Evolutionary conservation across 2,888 invertebrate genomes (phyloP).

Genomic region (Spodoptera exigua): DNA sequence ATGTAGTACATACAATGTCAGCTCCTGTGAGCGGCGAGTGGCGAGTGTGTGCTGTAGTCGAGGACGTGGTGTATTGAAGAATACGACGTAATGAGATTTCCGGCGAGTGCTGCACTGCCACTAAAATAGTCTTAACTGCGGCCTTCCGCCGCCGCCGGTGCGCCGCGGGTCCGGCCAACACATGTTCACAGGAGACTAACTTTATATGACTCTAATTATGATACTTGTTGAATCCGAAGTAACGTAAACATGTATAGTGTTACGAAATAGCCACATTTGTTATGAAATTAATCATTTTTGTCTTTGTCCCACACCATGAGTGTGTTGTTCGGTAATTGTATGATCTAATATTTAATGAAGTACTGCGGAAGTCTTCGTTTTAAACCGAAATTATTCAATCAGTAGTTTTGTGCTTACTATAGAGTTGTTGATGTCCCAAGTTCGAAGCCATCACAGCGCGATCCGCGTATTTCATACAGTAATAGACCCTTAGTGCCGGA

Average conservation of each 20-base stretch:
- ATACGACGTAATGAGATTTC: slow-evolving; percentile 18
- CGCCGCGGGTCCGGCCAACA: slow-evolving; percentile 5
- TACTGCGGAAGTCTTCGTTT: not conserved
- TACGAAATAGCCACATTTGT: too few relatives aligned
- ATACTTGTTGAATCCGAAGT: too few relatives aligned
- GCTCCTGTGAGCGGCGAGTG: slow-evolving; percentile 10
- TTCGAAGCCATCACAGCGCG: not conserved
- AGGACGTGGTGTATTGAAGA: slow-evolving; percentile 2
- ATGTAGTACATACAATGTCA: not conserved
- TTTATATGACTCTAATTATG: too few relatives aligned
- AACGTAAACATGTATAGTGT: too few relatives aligned
- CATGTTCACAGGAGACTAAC: slow-evolving; percentile 4
- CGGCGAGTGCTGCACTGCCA: slow-evolving; percentile 13
- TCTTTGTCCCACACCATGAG: too few relatives aligned
- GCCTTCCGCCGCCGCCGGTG: slow-evolving; percentile 31
- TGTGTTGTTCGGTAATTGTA: too few relatives aligned
- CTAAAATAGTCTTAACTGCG: slow-evolving; percentile 41
- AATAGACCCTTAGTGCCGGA: slow-evolving; percentile 28
- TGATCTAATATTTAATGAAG: too few relatives aligned
- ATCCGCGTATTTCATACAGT: slow-evolving; percentile 8
- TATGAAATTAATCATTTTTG: too few relatives aligned
- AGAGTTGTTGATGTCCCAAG: slow-evolving; percentile 13
- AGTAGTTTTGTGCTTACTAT: not conserved
- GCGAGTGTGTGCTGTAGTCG: not conserved
- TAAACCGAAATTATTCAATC: not conserved